Evolutionary conservation across 2,888 invertebrate species (phyloP).

Genomic region (Dyspetes luteomarginatus): DNA sequence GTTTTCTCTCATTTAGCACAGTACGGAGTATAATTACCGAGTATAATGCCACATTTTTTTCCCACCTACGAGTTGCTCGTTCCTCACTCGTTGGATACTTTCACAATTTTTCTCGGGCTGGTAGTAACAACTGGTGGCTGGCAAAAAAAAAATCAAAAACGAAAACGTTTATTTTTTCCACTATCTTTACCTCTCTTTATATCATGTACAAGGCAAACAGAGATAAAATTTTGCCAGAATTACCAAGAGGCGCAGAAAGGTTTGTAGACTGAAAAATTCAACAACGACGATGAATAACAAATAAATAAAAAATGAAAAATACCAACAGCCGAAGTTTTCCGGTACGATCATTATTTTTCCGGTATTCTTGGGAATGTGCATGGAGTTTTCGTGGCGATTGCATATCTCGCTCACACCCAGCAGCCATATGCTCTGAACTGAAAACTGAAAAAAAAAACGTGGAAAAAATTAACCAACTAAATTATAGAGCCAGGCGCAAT

Average conservation of each 20-base stretch:
- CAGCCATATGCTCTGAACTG: too few relatives aligned
- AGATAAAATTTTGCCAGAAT: background rate
- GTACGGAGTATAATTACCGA: slow-evolving; percentile 7
- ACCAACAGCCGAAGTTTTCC: background rate
- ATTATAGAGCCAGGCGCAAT: background rate
- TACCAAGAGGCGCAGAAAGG: background rate
- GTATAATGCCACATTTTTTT: slow-evolving; percentile 11
- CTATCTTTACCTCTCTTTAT: background rate
- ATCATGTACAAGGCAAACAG: background rate
- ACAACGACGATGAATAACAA: background rate
- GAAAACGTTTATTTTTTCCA: background rate
- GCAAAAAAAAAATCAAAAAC: background rate
- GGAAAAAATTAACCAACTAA: background rate
- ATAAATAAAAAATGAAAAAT: background rate
- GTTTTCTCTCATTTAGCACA: slow-evolving; percentile 2
- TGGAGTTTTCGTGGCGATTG: too few relatives aligned
- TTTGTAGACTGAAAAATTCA: background rate
- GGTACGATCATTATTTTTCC: slow-evolving; percentile 30
- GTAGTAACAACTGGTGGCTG: background rate
- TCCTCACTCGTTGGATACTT: slow-evolving; percentile 1
- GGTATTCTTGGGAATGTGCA: background rate
- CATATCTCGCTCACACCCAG: too few relatives aligned
- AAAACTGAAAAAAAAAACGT: background rate
- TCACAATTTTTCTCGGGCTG: background rate
- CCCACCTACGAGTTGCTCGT: slow-evolving; percentile 1